phyloP scores from a whole-genome alignment of 2,113 vertebrate genomes.

The Miniopterus natalensis region DNA sequence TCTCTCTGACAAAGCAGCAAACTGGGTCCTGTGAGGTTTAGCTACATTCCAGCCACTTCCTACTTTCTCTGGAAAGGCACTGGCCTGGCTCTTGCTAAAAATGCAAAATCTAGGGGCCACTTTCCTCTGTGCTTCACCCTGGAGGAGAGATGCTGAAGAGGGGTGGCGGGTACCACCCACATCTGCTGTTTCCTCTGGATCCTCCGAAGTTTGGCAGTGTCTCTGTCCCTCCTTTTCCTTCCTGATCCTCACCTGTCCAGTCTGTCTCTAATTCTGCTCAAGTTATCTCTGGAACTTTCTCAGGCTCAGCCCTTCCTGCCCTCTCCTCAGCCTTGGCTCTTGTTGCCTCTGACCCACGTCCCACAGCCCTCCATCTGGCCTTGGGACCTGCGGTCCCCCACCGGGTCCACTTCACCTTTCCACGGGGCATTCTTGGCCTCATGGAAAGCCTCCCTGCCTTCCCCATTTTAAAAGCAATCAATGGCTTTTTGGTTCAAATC shows the following conservation, averaged over 20 bases:
- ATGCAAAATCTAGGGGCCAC: neutral
- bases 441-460: neutral
- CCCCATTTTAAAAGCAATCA: neutral
- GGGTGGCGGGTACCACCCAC: neutral
- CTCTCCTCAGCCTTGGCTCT: neutral
- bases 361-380: neutral
- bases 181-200: neutral
- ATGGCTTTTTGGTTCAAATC: neutral
- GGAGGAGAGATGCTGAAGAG: neutral
- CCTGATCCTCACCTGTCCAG: neutral
- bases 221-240: neutral
- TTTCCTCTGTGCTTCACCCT: neutral
- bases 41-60: neutral
- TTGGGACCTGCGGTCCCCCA: neutral
- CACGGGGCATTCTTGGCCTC: neutral
- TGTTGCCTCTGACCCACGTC: neutral
- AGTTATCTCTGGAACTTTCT: neutral
- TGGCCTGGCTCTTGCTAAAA: neutral
- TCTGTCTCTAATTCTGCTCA: neutral
- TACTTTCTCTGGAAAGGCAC: neutral
- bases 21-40: neutral
- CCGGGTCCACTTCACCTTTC: neutral
- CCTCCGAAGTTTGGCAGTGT: neutral
- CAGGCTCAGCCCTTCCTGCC: neutral
- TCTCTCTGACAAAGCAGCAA: conserved; percentile 47